Base-by-base conservation (phyloP, 2,797 vertebrate genomes). In the Anabacerthia variegaticeps region DNA sequence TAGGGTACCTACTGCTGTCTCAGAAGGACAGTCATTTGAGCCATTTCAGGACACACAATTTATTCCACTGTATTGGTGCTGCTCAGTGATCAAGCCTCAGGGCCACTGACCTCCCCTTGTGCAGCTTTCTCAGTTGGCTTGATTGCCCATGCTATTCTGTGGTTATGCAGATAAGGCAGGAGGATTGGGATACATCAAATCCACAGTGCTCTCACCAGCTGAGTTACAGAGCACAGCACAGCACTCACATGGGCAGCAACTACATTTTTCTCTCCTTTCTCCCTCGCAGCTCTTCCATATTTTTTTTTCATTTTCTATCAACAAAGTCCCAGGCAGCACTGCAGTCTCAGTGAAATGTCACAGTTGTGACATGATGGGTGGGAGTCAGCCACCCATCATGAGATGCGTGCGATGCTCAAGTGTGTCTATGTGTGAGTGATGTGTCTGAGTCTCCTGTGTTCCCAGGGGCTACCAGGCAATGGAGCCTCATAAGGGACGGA, bases 391-490 rank as follows among this genome's bases (percentile, higher is more conserved):
- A 23, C 26, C 34, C 71, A 10, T 44, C 4, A 6, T 1, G 41
- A 90, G 54, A n/a, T 21, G 41, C 0, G 1, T 9, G 48, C 71
- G 66, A 71, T 34, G n/a, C 61, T 39, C 65, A 24, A 6, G 22
- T 0, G 9, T 28, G 30, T 39, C 72, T 15, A 1, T 1, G 14
- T 12, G 51, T 58, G 72, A 82, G 28, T 13, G 37, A 49, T 0
- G 4, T 15, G 9, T 32, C 49, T 88, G 69, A 88, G 54, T 19
- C 44, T 85, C 51, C 61, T 32, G 44, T 24, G n/a, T 14, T 82
- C 36, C 32, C 48, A 75, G 16, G 44, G 41, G 43, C 32, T 46
- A 24, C 48, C 55, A 80, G 39, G 69, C 32, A 81, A 46, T 6
- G 66, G 23, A 89, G 54, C 17, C 52, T 43, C 52, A 26, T n/a